A percentile compares a stretch with the other conserved stretches of the same genome.
phyloP scores from a whole-genome alignment of 2,113 vertebrate species.

The Vulpes ferrilata region DNA sequence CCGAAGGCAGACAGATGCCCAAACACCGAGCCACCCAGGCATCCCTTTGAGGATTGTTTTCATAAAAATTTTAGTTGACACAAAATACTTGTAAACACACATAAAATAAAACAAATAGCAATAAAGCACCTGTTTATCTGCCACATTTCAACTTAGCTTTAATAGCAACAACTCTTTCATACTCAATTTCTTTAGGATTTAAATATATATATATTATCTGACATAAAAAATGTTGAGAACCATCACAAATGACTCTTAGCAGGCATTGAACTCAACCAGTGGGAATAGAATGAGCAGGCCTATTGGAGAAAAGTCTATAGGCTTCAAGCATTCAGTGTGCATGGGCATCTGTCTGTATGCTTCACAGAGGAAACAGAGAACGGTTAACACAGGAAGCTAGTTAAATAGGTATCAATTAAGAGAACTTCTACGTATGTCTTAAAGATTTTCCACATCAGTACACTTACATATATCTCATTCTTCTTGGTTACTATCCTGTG shows the following conservation, averaged over 20 bases:
- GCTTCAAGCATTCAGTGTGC: neutral
- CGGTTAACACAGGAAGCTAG: neutral
- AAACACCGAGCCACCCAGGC: too few species aligned
- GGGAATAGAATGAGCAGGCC: neutral
- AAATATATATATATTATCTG: constrained; percentile 6
- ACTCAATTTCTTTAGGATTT: neutral
- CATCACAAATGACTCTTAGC: constrained; percentile 12
- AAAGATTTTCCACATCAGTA: neutral
- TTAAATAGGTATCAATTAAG: neutral
- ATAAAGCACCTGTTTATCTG: neutral
- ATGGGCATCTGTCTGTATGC: neutral
- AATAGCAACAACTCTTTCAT: neutral
- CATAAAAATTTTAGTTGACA: constrained; percentile 31
- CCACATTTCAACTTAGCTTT: constrained; percentile 51
- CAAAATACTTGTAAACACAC: constrained; percentile 29
- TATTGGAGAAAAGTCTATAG: neutral
- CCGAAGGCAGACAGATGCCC: too few species aligned
- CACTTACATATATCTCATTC: neutral
- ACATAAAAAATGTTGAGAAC: neutral
- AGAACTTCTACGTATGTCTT: neutral
- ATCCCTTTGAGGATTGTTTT: neutral
- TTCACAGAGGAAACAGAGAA: neutral
- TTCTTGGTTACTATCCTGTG: neutral
- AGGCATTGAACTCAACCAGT: neutral
- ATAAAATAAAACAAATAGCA: neutral